Base-by-base conservation (phyloP, 1,140 invertebrate genomes). In the Lutraria rhynchaena region DNA sequence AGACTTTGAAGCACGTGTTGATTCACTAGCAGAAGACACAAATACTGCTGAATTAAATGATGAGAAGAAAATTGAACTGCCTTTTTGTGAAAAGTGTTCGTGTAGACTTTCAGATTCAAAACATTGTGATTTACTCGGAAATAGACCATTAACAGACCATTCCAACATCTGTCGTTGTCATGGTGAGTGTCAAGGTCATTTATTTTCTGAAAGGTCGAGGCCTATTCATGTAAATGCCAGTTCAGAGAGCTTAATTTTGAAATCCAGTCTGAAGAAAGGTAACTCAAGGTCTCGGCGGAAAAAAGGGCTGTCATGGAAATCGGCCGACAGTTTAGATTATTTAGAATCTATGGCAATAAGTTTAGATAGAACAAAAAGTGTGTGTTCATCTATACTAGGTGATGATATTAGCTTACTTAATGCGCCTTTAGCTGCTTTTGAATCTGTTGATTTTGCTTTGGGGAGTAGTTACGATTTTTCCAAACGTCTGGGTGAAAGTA, bases 401-500 rank as follows among this genome's bases (percentile, higher is more conserved):
- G 86, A 87, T 80, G 84, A 85, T 71, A 65, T 87, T 51, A 87
- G 82, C 76, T 82, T 87, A 53, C 70, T 73, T 61, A 81, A 83
- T 82, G 86, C 86, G 27, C 86, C 86, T 55, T 70, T 87, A 44
- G 86, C 86, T 53, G 70, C 80, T 76, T 87, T 87, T 85, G 86
- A 86, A 84, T 87, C 86, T 58, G 33, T 86, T 60, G 86, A 87
- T 82, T 86, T 86, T 82, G 61, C 76, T 74, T 70, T 87, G 29
- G 83, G 83, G 41, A 85, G 83, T 75, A 81, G 78, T 35, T 73
- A 81, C 71, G 78, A 81, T 81, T 73, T 73, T 74, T 63, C 78
- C 29, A 73, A 84, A 78, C 61, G 41, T 41, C 55, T 74, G 51
- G 63, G 74, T 70, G 81, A 73, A 57, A 77, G 65, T 69, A 83